These are phyloP conservation scores for Brotula barbata DNA, from an alignment of 2,797 vertebrate species.

Conservation along the genomic window DNA sequence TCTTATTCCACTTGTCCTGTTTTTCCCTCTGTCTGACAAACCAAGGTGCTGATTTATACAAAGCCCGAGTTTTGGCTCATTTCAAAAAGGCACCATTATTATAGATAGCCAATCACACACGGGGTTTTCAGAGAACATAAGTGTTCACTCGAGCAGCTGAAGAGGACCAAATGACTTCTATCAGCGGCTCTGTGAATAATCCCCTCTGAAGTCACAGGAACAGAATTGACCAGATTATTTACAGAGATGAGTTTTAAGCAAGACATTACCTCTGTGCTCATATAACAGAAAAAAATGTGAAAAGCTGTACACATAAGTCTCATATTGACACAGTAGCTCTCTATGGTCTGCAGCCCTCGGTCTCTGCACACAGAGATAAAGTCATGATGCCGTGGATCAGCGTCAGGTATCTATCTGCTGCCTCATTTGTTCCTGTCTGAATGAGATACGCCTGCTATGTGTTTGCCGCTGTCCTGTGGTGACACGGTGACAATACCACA, in stretches of 20 bases:
- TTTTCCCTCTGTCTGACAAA: constrained; percentile 12
- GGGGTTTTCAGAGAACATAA: constrained; percentile 20
- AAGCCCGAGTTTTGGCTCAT: constrained; percentile 21
- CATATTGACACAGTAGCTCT: constrained; percentile 23
- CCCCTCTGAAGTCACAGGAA: constrained; percentile 35
- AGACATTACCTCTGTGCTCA: constrained; percentile 16
- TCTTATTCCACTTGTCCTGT: constrained; percentile 1
- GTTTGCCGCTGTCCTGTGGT: constrained; percentile 49
- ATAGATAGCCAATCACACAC: constrained; percentile 28
- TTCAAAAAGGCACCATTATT: constrained; percentile 55
- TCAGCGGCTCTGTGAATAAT: constrained; percentile 57
- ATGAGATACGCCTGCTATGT: constrained; percentile 60
- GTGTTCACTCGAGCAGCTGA: constrained; percentile 48
- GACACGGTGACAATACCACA: constrained; percentile 44
- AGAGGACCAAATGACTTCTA: constrained; percentile 61
- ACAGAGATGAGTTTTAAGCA: constrained; percentile 19
- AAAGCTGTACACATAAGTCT: constrained; percentile 3
- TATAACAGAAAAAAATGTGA: constrained; percentile 23
- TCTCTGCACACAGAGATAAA: constrained; percentile 53
- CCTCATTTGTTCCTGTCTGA: constrained; percentile 68
- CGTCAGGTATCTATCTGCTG: constrained; percentile 37
- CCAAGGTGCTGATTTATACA: constrained; percentile 5
- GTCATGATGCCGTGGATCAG: constrained; percentile 43
- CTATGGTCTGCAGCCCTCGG: constrained; percentile 26
- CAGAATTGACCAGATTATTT: constrained; percentile 18